A percentile compares a stretch with the other conserved stretches of the same genome.
phyloP scores from a whole-genome alignment of 2,113 vertebrate species.

The Coptodon rendalli region DNA sequence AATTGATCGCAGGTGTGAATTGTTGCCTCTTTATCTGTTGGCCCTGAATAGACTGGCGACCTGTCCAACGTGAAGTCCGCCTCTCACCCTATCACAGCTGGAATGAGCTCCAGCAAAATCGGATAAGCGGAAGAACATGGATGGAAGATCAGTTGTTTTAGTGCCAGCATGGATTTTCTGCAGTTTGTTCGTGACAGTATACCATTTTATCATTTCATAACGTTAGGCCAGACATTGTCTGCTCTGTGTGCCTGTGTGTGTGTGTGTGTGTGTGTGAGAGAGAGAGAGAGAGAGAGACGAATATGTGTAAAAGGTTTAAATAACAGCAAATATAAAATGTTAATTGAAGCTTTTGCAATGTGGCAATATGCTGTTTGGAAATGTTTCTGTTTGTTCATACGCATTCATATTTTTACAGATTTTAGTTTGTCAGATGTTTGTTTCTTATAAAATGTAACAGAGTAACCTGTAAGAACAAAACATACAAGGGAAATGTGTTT shows the following conservation, averaged over 20 bases:
- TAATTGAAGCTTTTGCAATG: neutral
- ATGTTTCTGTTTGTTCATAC: neutral
- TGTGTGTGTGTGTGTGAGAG: neutral
- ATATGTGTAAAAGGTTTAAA: neutral
- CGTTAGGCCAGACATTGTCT: neutral
- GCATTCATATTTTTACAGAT: neutral
- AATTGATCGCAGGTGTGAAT: neutral
- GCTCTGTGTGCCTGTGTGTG: neutral
- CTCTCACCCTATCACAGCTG: neutral
- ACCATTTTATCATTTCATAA: conserved; percentile 22
- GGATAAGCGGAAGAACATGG: conserved; percentile 13
- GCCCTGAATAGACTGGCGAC: neutral
- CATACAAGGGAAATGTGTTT: neutral
- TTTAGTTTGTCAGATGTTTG: neutral
- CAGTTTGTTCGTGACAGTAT: conserved; percentile 5
- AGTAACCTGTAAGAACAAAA: neutral
- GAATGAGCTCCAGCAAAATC: neutral
- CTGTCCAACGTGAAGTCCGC: neutral
- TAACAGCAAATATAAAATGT: neutral
- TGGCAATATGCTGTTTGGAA: neutral
- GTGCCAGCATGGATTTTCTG: neutral
- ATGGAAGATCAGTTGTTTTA: neutral
- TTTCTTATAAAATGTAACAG: neutral
- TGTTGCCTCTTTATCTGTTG: neutral
- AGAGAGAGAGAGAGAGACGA: neutral